phyloP scores from a whole-genome alignment of 2,797 vertebrate species.

The Ptychobarbus kaznakovi region DNA sequence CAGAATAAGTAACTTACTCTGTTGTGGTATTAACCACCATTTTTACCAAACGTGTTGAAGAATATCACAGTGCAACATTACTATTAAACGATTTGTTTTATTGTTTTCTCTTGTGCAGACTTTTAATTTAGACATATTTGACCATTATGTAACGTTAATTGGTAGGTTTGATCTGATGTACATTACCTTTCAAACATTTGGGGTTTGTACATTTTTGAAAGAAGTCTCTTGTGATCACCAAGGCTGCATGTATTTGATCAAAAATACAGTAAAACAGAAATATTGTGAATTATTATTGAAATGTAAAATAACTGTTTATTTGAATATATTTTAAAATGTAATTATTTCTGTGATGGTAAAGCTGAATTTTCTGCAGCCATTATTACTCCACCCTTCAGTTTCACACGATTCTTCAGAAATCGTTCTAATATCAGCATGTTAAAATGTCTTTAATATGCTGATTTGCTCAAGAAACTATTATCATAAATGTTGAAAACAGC shows the following conservation, averaged over 20 bases:
- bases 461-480: background rate
- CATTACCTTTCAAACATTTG: background rate
- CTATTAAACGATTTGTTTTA: constrained; percentile 46
- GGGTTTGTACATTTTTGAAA: background rate
- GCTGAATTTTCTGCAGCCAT: background rate
- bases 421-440: background rate
- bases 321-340: background rate
- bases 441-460: background rate
- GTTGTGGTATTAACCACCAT: background rate
- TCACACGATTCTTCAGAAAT: background rate
- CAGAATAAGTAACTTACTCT: background rate
- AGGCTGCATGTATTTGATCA: background rate
- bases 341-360: background rate
- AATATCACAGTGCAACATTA: constrained; percentile 13
- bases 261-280: background rate
- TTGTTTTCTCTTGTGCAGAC: background rate
- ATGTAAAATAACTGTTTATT: background rate
- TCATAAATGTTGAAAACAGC: background rate
- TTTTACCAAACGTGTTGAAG: background rate
- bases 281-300: no score
- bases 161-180: background rate
- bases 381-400: background rate
- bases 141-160: background rate
- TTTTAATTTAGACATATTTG: background rate
- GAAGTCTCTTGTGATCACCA: background rate